A percentile compares a stretch with the other conserved stretches of the same genome.
Evolutionary conservation across 2,888 invertebrate species (phyloP).

Genomic region (Aspidiotus rigidus): DNA sequence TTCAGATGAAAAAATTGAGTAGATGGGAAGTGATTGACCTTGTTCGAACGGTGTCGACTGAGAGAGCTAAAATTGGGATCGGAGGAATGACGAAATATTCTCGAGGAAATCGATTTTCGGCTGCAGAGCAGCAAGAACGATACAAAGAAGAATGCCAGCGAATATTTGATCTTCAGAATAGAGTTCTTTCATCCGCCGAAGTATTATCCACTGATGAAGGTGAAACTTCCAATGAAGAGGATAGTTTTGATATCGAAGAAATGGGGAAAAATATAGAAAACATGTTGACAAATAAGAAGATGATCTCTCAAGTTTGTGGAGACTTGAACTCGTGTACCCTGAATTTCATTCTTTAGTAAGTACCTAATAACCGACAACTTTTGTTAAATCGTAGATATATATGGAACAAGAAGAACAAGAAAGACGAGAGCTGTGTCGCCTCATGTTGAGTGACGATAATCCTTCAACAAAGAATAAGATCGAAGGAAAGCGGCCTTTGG

Average conservation of each 20-base stretch:
- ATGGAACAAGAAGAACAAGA: constrained; percentile 93
- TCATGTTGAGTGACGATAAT: constrained; percentile 66
- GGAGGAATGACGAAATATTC: constrained; percentile 99
- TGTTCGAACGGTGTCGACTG: constrained; percentile 91
- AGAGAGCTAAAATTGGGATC: constrained; percentile 95
- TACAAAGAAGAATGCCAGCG: constrained; percentile 99
- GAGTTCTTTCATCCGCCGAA: constrained; percentile 83
- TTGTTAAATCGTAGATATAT: constrained; percentile 52
- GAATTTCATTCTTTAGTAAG: no score
- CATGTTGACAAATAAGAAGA: constrained; percentile 93
- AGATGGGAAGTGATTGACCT: constrained; percentile 98
- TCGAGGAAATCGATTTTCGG: constrained; percentile 77
- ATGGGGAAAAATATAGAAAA: constrained; percentile 96
- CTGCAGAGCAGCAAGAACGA: constrained; percentile 40
- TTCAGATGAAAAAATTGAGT: constrained; percentile 69
- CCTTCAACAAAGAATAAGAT: constrained; percentile 51
- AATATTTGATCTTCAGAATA: constrained; percentile 94
- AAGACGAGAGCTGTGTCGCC: constrained; percentile 81
- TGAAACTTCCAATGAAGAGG: constrained; percentile 86
- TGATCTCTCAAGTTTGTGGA: constrained; percentile 63
- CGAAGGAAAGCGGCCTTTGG: no score
- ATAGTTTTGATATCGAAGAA: constrained; percentile 92
- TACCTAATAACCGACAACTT: neutral
- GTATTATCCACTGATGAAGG: constrained; percentile 94
- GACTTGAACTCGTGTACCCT: no score